Conservation (phyloP, 2,797 vertebrate species). For the Propithecus deckenii region DNA sequence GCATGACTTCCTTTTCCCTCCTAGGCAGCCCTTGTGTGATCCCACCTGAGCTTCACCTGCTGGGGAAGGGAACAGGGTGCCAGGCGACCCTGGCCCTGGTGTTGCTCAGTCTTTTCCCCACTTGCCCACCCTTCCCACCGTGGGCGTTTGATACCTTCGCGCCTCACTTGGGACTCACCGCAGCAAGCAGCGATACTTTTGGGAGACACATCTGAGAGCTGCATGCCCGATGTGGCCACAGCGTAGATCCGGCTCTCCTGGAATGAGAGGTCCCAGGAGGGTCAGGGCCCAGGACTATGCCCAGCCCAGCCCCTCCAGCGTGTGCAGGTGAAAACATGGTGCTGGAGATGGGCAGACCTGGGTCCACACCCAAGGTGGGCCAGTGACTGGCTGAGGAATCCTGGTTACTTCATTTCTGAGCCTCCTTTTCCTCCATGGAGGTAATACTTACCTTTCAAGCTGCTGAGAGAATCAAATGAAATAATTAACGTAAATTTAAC, state of each 20-base stretch:
- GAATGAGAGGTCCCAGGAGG: constrained; percentile 56
- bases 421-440: neutral
- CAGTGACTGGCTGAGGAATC: neutral
- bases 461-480: neutral
- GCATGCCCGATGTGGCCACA: constrained; percentile 94
- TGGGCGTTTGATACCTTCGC: neutral
- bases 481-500: neutral
- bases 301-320: neutral
- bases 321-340: neutral
- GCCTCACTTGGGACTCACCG: constrained; percentile 84
- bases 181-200: constrained; percentile 83
- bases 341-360: neutral
- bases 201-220: constrained; percentile 89
- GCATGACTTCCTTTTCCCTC: neutral
- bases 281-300: neutral
- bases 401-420: neutral
- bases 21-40: neutral
- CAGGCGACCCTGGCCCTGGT: neutral
- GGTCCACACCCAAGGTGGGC: neutral
- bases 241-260: constrained; percentile 97
- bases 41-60: neutral
- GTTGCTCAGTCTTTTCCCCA: neutral
- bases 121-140: neutral
- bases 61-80: neutral
- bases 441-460: neutral